Evolutionary conservation across 2,888 invertebrate species (phyloP).

Genomic region (Polymixis lichenea): DNA sequence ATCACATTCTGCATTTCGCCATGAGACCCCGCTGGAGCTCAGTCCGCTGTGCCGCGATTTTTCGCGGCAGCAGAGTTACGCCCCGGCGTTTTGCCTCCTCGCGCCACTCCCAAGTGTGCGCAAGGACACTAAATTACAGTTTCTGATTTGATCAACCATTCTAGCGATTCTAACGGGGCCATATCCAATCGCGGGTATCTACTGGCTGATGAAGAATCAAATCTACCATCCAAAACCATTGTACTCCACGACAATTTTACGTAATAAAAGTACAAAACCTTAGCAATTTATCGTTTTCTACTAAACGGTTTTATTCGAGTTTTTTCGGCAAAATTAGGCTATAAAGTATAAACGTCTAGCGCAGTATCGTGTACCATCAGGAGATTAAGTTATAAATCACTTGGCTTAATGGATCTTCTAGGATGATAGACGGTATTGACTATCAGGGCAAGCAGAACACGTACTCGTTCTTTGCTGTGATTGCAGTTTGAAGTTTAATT

Average conservation of each 20-base stretch:
- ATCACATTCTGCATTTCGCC: no score
- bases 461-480: background rate
- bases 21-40: no score
- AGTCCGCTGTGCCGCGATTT: no score
- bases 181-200: background rate
- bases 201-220: background rate
- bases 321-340: constrained; percentile 48
- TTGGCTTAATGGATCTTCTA: constrained; percentile 48
- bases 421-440: constrained; percentile 24
- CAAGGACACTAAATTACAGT: background rate
- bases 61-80: no score
- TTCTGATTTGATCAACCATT: background rate
- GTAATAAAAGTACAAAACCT: background rate
- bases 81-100: no score
- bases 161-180: background rate
- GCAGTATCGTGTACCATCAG: constrained; percentile 49
- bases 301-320: constrained; percentile 38
- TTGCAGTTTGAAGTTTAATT: background rate
- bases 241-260: background rate
- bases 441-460: background rate
- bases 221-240: constrained; percentile 2
- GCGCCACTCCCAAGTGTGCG: no score
- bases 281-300: constrained; percentile 31
- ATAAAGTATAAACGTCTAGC: constrained; percentile 47
- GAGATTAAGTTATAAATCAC: constrained; percentile 60